Conservation (phyloP, 2,888 invertebrate genomes). For the Epirrhoe tristata region DNA sequence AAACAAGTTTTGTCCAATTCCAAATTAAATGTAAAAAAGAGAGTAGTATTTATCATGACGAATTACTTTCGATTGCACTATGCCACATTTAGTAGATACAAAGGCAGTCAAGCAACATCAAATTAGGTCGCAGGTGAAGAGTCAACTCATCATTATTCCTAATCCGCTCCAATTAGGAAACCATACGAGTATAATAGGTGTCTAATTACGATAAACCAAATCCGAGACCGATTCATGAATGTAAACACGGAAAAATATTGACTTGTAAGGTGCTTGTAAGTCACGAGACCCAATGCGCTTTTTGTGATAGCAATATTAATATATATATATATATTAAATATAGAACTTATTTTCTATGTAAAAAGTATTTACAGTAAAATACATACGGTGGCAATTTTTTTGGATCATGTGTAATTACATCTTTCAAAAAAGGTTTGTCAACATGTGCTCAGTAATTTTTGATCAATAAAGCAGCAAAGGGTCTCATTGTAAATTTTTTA, state of each 20-base stretch:
- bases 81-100: conserved; percentile 7
- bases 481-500: conserved; percentile 17
- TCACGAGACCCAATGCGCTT: too few relatives aligned
- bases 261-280: too few relatives aligned
- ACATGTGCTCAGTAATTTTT: conserved; percentile 12
- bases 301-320: too few relatives aligned
- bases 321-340: too few relatives aligned
- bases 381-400: not conserved
- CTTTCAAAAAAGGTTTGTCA: not conserved
- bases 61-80: conserved; percentile 27
- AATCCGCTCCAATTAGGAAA: conserved; percentile 55
- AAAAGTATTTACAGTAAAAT: not conserved
- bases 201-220: conserved; percentile 48
- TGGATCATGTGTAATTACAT: not conserved
- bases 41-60: conserved; percentile 19
- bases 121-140: conserved; percentile 36
- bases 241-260: conserved; percentile 4
- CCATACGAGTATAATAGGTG: conserved; percentile 52
- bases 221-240: conserved; percentile 11
- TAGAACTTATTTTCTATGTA: not conserved
- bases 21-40: conserved; percentile 4
- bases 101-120: conserved; percentile 18
- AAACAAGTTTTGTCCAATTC: conserved; percentile 1
- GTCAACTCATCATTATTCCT: conserved; percentile 50
- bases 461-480: conserved; percentile 14